Evolutionary conservation across 64 coral and sea anemone species (phyloP), one percentile per base, ranked within the genome.

Genomic region (Actinia tenebrosa): DNA sequence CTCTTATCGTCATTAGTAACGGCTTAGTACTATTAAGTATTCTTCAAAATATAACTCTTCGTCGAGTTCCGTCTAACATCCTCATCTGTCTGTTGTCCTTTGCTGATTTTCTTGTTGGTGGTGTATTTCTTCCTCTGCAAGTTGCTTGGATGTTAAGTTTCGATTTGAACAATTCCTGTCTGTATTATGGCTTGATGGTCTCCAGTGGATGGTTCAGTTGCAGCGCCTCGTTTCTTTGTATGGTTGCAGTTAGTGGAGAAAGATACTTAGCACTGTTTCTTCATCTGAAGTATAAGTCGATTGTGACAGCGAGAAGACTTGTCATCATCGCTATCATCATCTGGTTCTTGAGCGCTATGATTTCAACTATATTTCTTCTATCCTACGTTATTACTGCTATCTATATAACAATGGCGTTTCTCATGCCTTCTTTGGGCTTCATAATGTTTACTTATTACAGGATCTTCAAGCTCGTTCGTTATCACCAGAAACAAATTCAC

Each of bases 391-490:
- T 45, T 45, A 81, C 50, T 4, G 79, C 79, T 2, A 81, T 53
- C 79, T 45, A 50, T 19, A 81, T 81, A 45, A 53, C 79, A 47
- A 50, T 81, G 50, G 79, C 50, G 9, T 22, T 81, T 7, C 44
- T 53, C 11, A 81, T 81, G 9, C 79, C 79, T 20, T 23, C 43
- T 23, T 10, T 81, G 17, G 79, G 44, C 0, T 45, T 81, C 45
- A 81, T 81, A 7, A 18, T 16, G 5, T 47, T 50, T 81, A 22
- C 53, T 0, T 85, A 85, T 25, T 61, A 37, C 19, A 22, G 83
- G 7, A 85, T 85, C 26, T 85, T 85, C 25, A 85, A 85, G 25
- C 83, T 85, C 5, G 83, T 85, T 44, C 53, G 60, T 19, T 18
- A 64, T 11, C 83, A 85, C 25, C 79, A 81, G 44, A 50, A 47